Evolutionary conservation across 2,888 invertebrate species (phyloP).

Genomic region (Lasioglossum lativentre): DNA sequence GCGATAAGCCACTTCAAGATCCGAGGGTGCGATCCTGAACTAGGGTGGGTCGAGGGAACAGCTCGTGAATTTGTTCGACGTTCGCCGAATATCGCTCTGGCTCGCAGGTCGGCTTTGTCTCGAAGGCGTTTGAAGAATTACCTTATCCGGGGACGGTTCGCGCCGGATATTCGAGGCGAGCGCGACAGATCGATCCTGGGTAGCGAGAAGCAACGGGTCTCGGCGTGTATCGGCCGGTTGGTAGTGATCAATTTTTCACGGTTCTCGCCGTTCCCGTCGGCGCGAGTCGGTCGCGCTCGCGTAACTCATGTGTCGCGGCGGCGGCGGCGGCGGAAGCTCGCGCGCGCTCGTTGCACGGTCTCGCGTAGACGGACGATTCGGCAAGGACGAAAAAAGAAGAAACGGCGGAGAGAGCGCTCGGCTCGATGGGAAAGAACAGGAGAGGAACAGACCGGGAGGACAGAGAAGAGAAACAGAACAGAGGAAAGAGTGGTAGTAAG

Average conservation of each 20-base stretch:
- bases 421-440: neutral
- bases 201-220: neutral
- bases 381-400: slow-evolving; percentile 32
- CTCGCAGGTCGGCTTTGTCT: neutral
- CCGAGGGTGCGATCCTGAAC: neutral
- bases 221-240: slow-evolving; percentile 5
- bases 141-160: neutral
- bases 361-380: slow-evolving; percentile 27
- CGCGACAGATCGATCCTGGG: slow-evolving; percentile 41
- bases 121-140: slow-evolving; percentile 33
- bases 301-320: slow-evolving; percentile 40
- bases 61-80: neutral
- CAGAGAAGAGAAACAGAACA: slow-evolving; percentile 3
- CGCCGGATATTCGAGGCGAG: slow-evolving; percentile 3
- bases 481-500: slow-evolving; percentile 37
- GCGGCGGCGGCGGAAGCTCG: slow-evolving; percentile 29
- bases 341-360: neutral
- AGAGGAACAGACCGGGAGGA: neutral
- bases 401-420: neutral
- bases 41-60: neutral
- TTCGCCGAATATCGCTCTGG: neutral
- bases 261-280: slow-evolving; percentile 26
- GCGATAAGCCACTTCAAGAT: neutral
- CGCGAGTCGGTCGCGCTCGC: slow-evolving; percentile 18
- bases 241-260: slow-evolving; percentile 61